A percentile compares a stretch with the other conserved stretches of the same genome.
Evolutionary conservation across 1,140 invertebrate species (phyloP).

Genomic region (Sycophaga agraensis): DNA sequence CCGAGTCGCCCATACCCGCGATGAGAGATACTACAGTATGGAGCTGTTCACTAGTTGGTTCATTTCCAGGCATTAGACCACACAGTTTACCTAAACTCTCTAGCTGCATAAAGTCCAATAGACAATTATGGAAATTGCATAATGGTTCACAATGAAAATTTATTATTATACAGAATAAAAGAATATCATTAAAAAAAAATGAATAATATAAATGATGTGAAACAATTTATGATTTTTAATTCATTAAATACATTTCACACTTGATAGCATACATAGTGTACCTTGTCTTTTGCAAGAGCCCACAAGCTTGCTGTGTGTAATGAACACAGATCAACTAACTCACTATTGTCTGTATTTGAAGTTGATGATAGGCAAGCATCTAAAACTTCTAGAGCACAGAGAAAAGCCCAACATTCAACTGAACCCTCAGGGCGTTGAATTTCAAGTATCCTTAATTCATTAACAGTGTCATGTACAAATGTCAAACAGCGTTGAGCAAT

Average conservation of each 20-base stretch:
- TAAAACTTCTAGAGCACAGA: conserved; percentile 87
- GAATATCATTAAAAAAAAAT: too few species aligned
- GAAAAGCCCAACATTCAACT: conserved; percentile 88
- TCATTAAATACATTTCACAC: background rate
- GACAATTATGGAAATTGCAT: background rate
- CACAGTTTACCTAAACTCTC: conserved; percentile 85
- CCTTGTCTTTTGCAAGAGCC: conserved; percentile 92
- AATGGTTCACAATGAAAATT: too few species aligned
- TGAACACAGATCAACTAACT: conserved; percentile 71
- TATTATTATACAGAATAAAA: too few species aligned
- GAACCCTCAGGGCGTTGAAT: conserved; percentile 78
- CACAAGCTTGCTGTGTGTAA: conserved; percentile 86
- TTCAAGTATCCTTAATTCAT: conserved; percentile 79
- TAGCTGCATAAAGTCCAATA: conserved; percentile 60
- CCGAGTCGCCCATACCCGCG: conserved; percentile 81
- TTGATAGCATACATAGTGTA: conserved; percentile 43
- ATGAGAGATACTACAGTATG: conserved; percentile 87
- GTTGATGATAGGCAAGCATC: conserved; percentile 71
- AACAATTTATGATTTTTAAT: background rate
- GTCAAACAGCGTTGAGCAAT: conserved; percentile 81
- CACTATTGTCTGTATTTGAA: conserved; percentile 65
- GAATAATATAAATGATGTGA: background rate
- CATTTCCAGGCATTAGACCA: conserved; percentile 85
- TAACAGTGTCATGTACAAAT: conserved; percentile 83
- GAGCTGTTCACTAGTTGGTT: conserved; percentile 81